Percentiles rank a stretch among this genome's conserved stretches.
phyloP scores from a whole-genome alignment of 2,113 vertebrate genomes.

The Mobula birostris region DNA sequence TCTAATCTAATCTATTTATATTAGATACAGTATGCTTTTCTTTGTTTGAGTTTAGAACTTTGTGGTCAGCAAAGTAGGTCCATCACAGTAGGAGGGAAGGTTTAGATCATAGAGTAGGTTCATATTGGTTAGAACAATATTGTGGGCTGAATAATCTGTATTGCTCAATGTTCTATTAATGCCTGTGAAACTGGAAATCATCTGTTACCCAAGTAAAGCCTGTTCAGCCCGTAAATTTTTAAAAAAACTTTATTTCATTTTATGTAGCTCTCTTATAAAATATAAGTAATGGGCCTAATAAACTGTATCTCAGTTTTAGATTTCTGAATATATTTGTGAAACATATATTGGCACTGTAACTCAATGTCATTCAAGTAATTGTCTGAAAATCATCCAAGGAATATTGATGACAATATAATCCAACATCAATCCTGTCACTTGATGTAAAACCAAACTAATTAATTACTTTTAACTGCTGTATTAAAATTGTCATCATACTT shows the following conservation, averaged over 20 bases:
- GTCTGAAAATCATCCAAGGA: not conserved
- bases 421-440: not conserved
- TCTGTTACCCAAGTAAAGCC: too few species aligned
- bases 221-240: not conserved
- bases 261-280: not conserved
- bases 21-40: too few species aligned
- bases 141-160: too few species aligned
- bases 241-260: not conserved
- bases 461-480: not conserved
- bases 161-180: too few species aligned
- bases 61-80: too few species aligned
- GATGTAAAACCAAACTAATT: not conserved
- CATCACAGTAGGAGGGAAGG: too few species aligned
- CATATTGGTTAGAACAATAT: too few species aligned
- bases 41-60: too few species aligned
- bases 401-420: not conserved
- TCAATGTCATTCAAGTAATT: not conserved
- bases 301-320: not conserved
- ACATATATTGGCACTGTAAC: not conserved
- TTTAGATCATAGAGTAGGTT: too few species aligned
- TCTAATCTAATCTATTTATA: too few species aligned
- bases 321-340: not conserved
- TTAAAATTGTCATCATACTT: not conserved
- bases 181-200: too few species aligned
- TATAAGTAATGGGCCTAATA: not conserved